Base-by-base conservation (phyloP, 2,113 vertebrate species). In the Oplegnathus fasciatus region DNA sequence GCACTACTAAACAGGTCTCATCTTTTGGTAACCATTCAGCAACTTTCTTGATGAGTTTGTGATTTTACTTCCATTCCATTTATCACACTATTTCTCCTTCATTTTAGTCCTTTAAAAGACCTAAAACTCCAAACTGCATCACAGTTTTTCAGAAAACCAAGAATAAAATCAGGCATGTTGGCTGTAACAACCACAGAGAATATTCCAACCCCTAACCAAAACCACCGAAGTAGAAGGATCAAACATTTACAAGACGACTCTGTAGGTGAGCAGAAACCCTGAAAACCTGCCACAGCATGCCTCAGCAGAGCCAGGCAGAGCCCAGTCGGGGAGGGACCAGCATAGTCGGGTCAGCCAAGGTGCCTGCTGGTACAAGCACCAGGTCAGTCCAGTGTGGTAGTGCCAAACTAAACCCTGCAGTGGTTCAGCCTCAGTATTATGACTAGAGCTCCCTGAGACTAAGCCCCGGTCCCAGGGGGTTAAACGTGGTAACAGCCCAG, bases 351-450 rank as follows among this genome's bases (percentile, higher is more conserved):
- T 88, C 86, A 83, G 82, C 74, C 82, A 87, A 86, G 75, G 60
- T 37, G 24, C 24, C 67, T 58, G 75, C 68, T 79, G 60, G 76
- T 79, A 81, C 71, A 72, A 82, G 44, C 78, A 81, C 74, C 80
- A 46, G 78, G 82, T 75, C 48, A 60, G 54, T 65, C 75, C 30
- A 37, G 20, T 42, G 48, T 46, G 73, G 15, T 0, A 7, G 52
- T 18, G 78, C 80, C 90, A 78, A 78, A 78, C 60, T 37, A 42
- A 72, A 68, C 22, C 80, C 34, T 55, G 72, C 80, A 30, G 69
- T 17, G 61, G 24, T 65, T 68, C 26, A 30, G 66, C 30, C 61
- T 70, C 26, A 17, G 58, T 15, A 61, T 48, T 74, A 44, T 66
- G 67, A 64, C 78, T 24, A 28, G 54, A 65, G 60, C 40, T 67